Conservation (phyloP, 2,797 vertebrate genomes). For the Cyprinodon diabolis region DNA sequence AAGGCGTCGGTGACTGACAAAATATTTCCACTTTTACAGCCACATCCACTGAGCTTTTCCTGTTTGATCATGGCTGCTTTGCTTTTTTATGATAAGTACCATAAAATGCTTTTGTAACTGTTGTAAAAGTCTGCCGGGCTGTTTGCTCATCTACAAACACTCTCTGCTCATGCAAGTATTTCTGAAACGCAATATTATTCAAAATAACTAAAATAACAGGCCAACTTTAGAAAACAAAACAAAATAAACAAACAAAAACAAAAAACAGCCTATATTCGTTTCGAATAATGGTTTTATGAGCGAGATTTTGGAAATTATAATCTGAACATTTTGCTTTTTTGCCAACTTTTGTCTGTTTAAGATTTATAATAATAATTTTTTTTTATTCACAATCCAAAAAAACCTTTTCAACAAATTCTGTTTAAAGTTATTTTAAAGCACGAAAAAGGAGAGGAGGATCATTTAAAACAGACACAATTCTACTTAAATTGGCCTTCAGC, state of each 20-base stretch:
- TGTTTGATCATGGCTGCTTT: constrained; percentile 56
- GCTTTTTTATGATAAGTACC: constrained; percentile 58
- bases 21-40: constrained; percentile 63
- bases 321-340: neutral
- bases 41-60: constrained; percentile 50
- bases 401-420: neutral
- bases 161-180: constrained; percentile 37
- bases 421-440: neutral
- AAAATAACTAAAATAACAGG: neutral
- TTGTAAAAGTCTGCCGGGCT: constrained; percentile 63
- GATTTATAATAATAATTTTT: neutral
- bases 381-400: neutral
- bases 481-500: constrained; percentile 5
- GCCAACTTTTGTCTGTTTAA: neutral
- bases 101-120: constrained; percentile 62
- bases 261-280: neutral
- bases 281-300: neutral
- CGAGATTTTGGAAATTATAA: neutral
- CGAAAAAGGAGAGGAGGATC: neutral
- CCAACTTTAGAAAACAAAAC: neutral
- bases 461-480: constrained; percentile 11
- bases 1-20: constrained; percentile 40
- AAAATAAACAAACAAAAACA: neutral
- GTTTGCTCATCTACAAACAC: constrained; percentile 47
- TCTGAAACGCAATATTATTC: constrained; percentile 4